Base-by-base conservation (phyloP, 2,797 vertebrate species). In the Columba guinea region DNA sequence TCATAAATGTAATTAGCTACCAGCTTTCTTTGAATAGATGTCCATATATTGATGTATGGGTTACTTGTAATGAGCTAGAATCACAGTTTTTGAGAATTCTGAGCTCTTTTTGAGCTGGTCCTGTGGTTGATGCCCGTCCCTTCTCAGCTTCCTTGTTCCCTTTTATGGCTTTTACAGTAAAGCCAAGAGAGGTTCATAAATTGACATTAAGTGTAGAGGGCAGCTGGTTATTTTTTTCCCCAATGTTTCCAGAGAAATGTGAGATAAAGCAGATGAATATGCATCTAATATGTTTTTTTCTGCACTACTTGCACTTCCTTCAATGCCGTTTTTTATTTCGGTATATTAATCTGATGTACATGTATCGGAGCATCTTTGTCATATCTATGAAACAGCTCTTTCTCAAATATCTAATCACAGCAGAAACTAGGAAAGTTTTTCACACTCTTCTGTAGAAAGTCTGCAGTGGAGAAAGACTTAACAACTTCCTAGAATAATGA, bases 401-500 rank as follows among this genome's bases (percentile, higher is more conserved):
- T 93, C 65, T 89, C 60, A 56, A 76, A 18, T 93, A 97, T 95
- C 92, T 96, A 78, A 91, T 78, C 79, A 16, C 90, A 95, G 69
- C 90, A 92, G 93, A 85, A 95, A 12, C 76, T 84, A 14, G 24
- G n/a, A 62, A 52, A 73, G 58, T 30, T 81, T 84, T 79, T 67
- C 24, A 34, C 41, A 3, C 13, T 87, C 48, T 79, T 91, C 52
- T 69, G 18, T 67, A 41, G 80, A 24, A 67, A 35, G 20, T 24
- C n/a, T 1, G 0, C 35, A 77, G 37, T 35, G 64, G 44, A 64
- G 65, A 85, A 59, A 22, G 46, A 19, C 2, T 1, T 32, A 17
- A 28, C n/a, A 39, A 22, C 74, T 63, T 85, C 2, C 23, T 67
- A 35, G 30, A 91, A 24, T n/a, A 39, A 7, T n/a, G 9, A 2